Conservation (phyloP, 2,113 vertebrate genomes). For the Protobothrops mucrosquamatus region DNA sequence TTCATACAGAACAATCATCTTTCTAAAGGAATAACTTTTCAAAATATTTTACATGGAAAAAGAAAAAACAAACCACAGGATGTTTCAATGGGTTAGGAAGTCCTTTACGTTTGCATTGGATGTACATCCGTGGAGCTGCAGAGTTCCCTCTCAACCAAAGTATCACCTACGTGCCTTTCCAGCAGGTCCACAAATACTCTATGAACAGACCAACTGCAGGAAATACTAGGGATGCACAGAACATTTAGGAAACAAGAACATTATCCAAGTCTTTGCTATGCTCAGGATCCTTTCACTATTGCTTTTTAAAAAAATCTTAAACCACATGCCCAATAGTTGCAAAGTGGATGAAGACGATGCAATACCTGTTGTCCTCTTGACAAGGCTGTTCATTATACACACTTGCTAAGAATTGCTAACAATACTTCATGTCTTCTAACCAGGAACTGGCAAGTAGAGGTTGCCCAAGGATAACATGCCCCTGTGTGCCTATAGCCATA, state of each 20-base stretch:
- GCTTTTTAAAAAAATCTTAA: background rate
- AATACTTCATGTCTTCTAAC: background rate
- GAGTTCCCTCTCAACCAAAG: background rate
- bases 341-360: background rate
- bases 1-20: background rate
- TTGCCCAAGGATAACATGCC: background rate
- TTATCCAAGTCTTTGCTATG: background rate
- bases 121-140: background rate
- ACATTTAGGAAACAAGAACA: background rate
- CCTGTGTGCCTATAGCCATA: background rate
- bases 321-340: background rate
- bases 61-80: background rate
- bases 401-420: background rate
- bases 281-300: background rate
- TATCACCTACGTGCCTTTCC: background rate
- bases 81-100: background rate
- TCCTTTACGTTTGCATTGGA: slow-evolving; percentile 26
- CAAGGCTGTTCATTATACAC: background rate
- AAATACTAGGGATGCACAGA: too few relatives aligned
- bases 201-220: too few relatives aligned
- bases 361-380: background rate
- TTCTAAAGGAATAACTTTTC: background rate
- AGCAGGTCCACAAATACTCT: background rate
- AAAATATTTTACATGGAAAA: background rate
- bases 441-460: background rate